phyloP scores from a whole-genome alignment of 2,888 invertebrate species.

The Unio delphinus region DNA sequence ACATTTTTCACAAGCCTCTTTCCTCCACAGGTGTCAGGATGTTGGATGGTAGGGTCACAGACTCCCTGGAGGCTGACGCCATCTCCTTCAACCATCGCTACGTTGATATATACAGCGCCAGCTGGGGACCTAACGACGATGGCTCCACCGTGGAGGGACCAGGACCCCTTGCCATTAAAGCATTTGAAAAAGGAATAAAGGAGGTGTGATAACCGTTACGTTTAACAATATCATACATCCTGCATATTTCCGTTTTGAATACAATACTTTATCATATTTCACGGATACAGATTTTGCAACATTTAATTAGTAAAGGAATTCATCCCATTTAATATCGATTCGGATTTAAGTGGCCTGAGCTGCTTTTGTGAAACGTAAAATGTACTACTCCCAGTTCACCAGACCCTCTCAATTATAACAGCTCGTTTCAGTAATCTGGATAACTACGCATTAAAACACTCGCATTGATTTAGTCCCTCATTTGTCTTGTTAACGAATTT shows the following conservation, averaged over 20 bases:
- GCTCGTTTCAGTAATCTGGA: too few species aligned
- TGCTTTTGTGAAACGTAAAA: too few species aligned
- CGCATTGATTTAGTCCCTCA: too few species aligned
- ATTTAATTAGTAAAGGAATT: neutral
- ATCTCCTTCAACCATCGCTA: slow-evolving; percentile 84
- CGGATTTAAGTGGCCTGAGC: neutral
- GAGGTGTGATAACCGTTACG: slow-evolving; percentile 73
- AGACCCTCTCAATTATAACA: too few species aligned
- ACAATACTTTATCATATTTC: too few species aligned
- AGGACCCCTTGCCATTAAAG: slow-evolving; percentile 83
- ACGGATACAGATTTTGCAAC: too few species aligned
- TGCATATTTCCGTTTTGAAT: too few species aligned
- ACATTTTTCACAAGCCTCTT: neutral
- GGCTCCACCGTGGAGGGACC: slow-evolving; percentile 92
- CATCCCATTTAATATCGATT: neutral
- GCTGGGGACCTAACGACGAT: slow-evolving; percentile 95
- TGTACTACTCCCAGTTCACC: too few species aligned
- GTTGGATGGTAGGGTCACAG: slow-evolving; percentile 89
- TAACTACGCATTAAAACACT: too few species aligned
- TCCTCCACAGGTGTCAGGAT: slow-evolving; percentile 81
- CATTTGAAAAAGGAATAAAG: slow-evolving; percentile 83
- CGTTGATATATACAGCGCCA: slow-evolving; percentile 90
- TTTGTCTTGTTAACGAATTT: too few species aligned
- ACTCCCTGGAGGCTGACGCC: slow-evolving; percentile 88
- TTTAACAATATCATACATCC: neutral